A percentile compares a stretch with the other conserved stretches of the same genome.
phyloP scores from a whole-genome alignment of 2,797 vertebrate species.

The Sebastes trivittatus region DNA sequence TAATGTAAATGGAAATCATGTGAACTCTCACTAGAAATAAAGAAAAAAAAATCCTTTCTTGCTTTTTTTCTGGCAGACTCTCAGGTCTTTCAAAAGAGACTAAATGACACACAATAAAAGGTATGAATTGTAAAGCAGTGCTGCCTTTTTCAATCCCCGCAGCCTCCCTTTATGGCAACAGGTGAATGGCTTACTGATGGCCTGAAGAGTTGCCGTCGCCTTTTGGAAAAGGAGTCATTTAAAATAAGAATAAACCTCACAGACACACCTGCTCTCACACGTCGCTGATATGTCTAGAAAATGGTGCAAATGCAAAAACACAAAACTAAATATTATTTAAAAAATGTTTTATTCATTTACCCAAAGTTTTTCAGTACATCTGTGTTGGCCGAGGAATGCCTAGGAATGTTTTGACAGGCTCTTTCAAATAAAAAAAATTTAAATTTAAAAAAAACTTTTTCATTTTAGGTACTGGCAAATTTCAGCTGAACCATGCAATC shows the following conservation, averaged over 20 bases:
- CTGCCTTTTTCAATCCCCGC: background rate
- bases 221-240: conserved; percentile 14
- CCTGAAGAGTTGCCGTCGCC: conserved; percentile 14
- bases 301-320: conserved; percentile 57
- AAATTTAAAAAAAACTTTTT: no score
- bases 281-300: conserved; percentile 68
- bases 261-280: conserved; percentile 21
- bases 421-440: no score
- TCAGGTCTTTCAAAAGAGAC: conserved; percentile 13
- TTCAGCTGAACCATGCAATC: no score
- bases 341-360: conserved; percentile 18
- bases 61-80: background rate
- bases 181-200: conserved; percentile 28
- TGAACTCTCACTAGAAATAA: background rate
- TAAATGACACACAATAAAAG: conserved; percentile 10
- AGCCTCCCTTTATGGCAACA: conserved; percentile 19
- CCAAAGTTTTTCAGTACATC: conserved; percentile 46
- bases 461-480: no score
- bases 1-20: conserved; percentile 16
- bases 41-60: conserved; percentile 2
- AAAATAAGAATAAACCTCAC: background rate
- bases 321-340: conserved; percentile 16
- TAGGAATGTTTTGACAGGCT: no score
- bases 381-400: background rate
- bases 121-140: background rate